phyloP scores from a whole-genome alignment of 2,113 vertebrate species.

The Peromyscus maniculatus region DNA sequence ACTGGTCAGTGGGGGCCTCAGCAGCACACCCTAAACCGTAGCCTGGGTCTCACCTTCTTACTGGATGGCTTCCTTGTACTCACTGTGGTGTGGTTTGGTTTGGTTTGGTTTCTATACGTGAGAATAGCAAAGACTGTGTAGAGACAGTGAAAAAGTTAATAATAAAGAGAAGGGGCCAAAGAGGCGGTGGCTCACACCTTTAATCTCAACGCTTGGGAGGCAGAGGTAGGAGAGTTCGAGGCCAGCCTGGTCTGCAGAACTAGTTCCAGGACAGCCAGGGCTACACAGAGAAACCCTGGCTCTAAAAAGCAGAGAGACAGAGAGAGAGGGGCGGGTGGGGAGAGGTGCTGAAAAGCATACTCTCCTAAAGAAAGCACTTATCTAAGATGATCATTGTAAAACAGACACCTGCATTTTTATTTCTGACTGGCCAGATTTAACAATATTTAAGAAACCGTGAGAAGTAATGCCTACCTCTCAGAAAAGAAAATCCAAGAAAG shows the following conservation, averaged over 20 bases:
- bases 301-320: background rate
- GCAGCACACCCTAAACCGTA: background rate
- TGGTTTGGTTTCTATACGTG: background rate
- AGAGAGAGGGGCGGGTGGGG: no score
- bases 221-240: background rate
- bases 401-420: background rate
- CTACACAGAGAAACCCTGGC: background rate
- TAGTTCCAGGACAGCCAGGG: background rate
- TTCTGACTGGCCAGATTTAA: conserved; percentile 37
- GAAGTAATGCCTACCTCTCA: conserved; percentile 21
- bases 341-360: background rate
- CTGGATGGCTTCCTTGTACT: background rate
- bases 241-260: background rate
- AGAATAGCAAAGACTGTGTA: conserved; percentile 51
- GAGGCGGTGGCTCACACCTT: background rate
- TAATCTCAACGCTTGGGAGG: background rate
- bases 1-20: background rate
- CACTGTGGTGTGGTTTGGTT: background rate
- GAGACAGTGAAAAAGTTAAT: background rate
- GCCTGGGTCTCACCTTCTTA: background rate
- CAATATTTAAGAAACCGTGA: conserved; percentile 50
- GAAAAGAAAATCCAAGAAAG: conserved; percentile 45
- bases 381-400: background rate
- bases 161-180: background rate
- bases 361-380: conserved; percentile 34